Conservation (phyloP, 2,797 vertebrate genomes). For the Sebastes variabilis region DNA sequence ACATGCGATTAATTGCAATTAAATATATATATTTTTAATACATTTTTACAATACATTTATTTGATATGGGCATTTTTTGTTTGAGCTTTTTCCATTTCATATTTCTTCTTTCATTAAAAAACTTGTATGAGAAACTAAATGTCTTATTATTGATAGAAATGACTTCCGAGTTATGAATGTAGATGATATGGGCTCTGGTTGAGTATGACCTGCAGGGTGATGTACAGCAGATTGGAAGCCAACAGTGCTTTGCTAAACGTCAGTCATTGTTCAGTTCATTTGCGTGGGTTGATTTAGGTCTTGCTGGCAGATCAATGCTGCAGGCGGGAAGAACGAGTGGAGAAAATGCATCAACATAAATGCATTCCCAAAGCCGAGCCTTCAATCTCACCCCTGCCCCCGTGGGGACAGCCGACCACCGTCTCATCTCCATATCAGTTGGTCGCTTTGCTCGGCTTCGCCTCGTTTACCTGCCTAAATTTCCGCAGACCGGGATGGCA, state of each 20-base stretch:
- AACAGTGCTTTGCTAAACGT: conserved; percentile 42
- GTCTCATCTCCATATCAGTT: conserved; percentile 47
- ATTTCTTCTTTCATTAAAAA: not conserved
- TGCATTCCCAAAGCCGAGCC: conserved; percentile 37
- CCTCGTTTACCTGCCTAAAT: conserved; percentile 49
- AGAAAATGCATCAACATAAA: conserved; percentile 45
- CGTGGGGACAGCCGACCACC: not conserved
- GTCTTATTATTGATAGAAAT: not conserved
- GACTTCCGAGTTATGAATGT: not conserved
- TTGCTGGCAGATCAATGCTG: conserved; percentile 33
- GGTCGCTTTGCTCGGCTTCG: conserved; percentile 16
- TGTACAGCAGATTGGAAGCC: conserved; percentile 27
- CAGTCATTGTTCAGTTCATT: conserved; percentile 52
- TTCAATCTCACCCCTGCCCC: conserved; percentile 46
- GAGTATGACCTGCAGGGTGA: conserved; percentile 38
- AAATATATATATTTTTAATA: not conserved
- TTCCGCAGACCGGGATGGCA: conserved; percentile 13
- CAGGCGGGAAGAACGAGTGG: not conserved
- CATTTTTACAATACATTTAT: not conserved
- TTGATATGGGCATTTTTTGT: not conserved
- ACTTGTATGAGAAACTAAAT: not conserved
- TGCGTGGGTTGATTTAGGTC: conserved; percentile 47
- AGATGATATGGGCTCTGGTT: not conserved
- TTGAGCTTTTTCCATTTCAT: not conserved
- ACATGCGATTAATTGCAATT: not conserved